These are phyloP conservation scores for Cinclus mexicanus DNA, from an alignment of 2,113 vertebrate genomes.

Conservation along the genomic window DNA sequence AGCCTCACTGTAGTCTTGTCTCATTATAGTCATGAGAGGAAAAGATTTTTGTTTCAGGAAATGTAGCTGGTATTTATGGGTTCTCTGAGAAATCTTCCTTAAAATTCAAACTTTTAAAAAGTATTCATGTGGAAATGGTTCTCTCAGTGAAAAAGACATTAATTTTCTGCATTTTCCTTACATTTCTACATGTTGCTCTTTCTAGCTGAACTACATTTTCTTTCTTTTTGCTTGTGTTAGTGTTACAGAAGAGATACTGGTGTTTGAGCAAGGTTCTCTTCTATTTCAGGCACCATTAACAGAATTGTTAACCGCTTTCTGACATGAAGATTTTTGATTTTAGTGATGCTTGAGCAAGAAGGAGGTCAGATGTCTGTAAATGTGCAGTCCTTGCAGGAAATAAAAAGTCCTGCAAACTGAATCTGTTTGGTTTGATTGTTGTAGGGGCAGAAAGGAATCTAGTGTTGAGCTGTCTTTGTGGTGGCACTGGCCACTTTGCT, in stretches of 20 bases:
- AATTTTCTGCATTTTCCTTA: not conserved
- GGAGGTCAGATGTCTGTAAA: constrained; percentile 15
- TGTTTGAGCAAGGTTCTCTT: not conserved
- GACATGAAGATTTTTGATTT: constrained; percentile 41
- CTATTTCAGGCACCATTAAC: not conserved
- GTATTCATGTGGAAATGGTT: not conserved
- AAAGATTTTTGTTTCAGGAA: not conserved
- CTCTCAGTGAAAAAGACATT: not conserved
- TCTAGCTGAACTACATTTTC: not conserved
- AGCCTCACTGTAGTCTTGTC: not conserved
- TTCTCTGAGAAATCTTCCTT: not conserved
- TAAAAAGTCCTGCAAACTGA: not conserved
- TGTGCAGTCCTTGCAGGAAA: constrained; percentile 27
- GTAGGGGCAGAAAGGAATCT: not conserved
- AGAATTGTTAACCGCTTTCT: constrained; percentile 25
- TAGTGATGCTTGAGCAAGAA: not conserved
- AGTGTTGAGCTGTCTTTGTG: not conserved
- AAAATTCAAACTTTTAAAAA: not conserved
- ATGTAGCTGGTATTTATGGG: not conserved
- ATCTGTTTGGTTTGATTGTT: not conserved
- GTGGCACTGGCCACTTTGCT: not conserved
- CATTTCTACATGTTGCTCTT: not conserved
- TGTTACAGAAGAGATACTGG: not conserved
- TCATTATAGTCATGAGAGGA: not conserved
- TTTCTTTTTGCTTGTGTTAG: not conserved